A percentile compares a stretch with the other conserved stretches of the same genome.
These are phyloP conservation scores for Triplophysa tibetana DNA, from an alignment of 2,113 vertebrate genomes.

Conservation along the genomic window DNA sequence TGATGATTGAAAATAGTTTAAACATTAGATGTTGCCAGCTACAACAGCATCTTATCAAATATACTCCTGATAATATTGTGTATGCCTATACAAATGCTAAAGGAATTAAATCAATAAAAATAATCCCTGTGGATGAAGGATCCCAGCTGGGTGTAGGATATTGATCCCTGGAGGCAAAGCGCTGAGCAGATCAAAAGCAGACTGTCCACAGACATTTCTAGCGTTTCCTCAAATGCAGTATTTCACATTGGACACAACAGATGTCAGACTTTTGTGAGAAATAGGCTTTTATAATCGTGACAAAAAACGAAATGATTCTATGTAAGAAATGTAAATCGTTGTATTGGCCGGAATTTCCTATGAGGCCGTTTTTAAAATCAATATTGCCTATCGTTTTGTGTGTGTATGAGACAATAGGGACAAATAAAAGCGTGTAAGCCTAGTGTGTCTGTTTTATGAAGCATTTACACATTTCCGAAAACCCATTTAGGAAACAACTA, in stretches of 20 bases:
- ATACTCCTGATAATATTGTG: too few species aligned
- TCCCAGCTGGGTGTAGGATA: not conserved
- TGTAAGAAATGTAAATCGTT: not conserved
- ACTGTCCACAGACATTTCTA: not conserved
- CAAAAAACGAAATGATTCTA: not conserved
- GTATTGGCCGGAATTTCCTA: not conserved
- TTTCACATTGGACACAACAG: not conserved
- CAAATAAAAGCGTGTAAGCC: not conserved
- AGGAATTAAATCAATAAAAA: slow-evolving; percentile 15
- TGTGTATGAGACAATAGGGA: not conserved
- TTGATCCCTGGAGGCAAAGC: not conserved
- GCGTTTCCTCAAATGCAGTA: slow-evolving; percentile 13
- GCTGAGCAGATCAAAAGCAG: slow-evolving; percentile 5
- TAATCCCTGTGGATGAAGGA: slow-evolving; percentile 22
- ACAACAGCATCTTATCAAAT: not conserved
- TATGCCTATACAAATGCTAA: slow-evolving; percentile 9
- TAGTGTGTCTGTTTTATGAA: not conserved
- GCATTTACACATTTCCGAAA: not conserved
- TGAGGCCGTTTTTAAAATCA: not conserved
- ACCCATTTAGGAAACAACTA: not conserved
- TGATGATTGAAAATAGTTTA: not conserved
- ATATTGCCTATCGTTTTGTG: not conserved
- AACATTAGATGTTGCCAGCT: not conserved
- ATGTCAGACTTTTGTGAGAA: not conserved
- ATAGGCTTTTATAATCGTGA: not conserved